Evolutionary conservation across 1,140 invertebrate species (phyloP), one percentile per base, ranked within the genome.

Genomic region (Popillia japonica): DNA sequence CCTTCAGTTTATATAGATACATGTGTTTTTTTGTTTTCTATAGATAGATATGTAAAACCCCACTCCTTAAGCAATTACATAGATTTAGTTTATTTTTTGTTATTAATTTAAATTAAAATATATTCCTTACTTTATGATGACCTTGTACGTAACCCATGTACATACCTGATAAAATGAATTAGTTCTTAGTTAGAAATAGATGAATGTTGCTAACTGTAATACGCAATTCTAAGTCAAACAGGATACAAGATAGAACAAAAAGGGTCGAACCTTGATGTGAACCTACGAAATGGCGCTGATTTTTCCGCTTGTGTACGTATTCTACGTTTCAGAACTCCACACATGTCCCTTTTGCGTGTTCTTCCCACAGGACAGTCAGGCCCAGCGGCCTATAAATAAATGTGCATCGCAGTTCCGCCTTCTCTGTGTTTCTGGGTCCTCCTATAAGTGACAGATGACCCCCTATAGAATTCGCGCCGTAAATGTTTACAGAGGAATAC

Each of bases 401-500:
- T 78, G 77, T 78, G 34, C 61, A 68, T 68, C 61, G 61, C 42
- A 11, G 77, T 42, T 48, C 77, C 77, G 77, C 77, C 77, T 78
- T 78, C 77, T 78, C 48, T 72, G 42, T 78, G 77, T 78, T 78
- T 78, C 77, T 73, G 77, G 77, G 68, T 74, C 61, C 61, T 78
- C 59, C 77, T 72, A 78, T 83, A 83, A 83, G 82, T 83, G 82
- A 83, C 77, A 78, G 82, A 83, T 83, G 77, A 80, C 78, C 82
- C 82, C 82, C 82, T 10, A 75, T 81, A 82, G 79, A 80, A 75
- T 79, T 76, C 48, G 72, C 48, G 40, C 55, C 77, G 79, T 68
- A 68, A 68, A 81, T 82, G 83, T 83, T 83, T 81, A 83, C 81
- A 82, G 80, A 83, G 81, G 79, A 83, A 83, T 79, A 80, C 81